A percentile compares a stretch with the other conserved stretches of the same genome.
phyloP scores from a whole-genome alignment of 1,140 invertebrate species.

The Camponotus vicinus region DNA sequence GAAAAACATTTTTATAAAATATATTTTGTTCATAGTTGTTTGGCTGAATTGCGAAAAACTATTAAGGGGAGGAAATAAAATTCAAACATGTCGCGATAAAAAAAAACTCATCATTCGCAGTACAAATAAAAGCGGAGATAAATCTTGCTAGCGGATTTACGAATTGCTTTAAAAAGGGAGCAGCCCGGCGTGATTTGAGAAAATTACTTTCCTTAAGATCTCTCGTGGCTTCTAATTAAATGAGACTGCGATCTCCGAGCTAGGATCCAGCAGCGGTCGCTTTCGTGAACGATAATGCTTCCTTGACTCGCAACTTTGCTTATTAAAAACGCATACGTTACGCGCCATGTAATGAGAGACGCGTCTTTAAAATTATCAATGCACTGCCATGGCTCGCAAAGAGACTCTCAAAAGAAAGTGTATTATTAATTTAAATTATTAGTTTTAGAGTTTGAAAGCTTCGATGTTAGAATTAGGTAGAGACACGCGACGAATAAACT shows the following conservation, averaged over 20 bases:
- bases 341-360: background rate
- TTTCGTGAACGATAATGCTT: background rate
- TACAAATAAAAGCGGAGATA: slow-evolving; percentile 17
- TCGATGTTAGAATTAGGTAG: background rate
- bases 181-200: background rate
- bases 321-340: slow-evolving; percentile 33
- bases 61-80: slow-evolving; percentile 1
- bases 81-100: background rate
- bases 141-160: slow-evolving; percentile 39
- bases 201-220: slow-evolving; percentile 22
- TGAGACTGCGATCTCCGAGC: background rate
- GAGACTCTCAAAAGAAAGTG: background rate
- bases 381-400: background rate
- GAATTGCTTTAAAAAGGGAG: slow-evolving; percentile 1
- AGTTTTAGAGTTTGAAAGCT: background rate
- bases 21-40: too few species aligned
- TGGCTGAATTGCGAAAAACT: too few species aligned
- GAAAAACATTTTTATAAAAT: too few species aligned
- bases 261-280: background rate
- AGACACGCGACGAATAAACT: background rate
- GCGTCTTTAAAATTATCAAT: slow-evolving; percentile 8
- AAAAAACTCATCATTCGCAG: background rate
- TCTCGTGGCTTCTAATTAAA: slow-evolving; percentile 38
- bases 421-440: too few species aligned
- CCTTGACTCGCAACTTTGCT: background rate